phyloP scores from a whole-genome alignment of 2,888 invertebrate genomes.

The Xylota sylvarum region DNA sequence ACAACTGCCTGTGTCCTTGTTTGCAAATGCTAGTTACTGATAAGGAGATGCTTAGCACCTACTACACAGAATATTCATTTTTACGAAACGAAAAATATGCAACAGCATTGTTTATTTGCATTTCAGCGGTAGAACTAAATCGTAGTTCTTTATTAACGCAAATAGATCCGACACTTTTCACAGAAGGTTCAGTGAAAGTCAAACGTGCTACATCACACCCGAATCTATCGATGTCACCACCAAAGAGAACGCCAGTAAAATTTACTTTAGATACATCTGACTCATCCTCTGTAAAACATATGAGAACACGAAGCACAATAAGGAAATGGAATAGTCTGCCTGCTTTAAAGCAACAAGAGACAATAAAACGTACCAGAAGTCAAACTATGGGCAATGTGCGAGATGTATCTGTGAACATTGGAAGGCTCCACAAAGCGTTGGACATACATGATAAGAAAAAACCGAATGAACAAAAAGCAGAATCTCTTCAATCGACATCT shows the following conservation, averaged over 20 bases:
- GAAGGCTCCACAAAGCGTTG: slow-evolving; percentile 60
- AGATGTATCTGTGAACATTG: slow-evolving; percentile 69
- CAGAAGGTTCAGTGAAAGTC: slow-evolving; percentile 79
- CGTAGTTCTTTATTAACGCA: slow-evolving; percentile 87
- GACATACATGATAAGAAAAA: slow-evolving; percentile 52
- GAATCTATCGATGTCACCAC: slow-evolving; percentile 85
- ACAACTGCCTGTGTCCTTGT: slow-evolving; percentile 82
- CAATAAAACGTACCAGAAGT: slow-evolving; percentile 59
- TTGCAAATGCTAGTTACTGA: slow-evolving; percentile 88
- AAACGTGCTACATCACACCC: slow-evolving; percentile 86
- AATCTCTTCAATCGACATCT: slow-evolving; percentile 66
- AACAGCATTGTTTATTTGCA: slow-evolving; percentile 87
- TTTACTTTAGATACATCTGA: slow-evolving; percentile 6
- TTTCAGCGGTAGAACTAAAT: slow-evolving; percentile 88
- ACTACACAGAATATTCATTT: slow-evolving; percentile 87
- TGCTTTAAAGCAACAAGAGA: slow-evolving; percentile 66
- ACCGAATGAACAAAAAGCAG: slow-evolving; percentile 16
- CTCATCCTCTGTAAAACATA: background rate
- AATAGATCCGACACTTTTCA: slow-evolving; percentile 86
- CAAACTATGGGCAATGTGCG: slow-evolving; percentile 47
- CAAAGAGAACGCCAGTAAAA: slow-evolving; percentile 67
- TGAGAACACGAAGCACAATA: slow-evolving; percentile 62
- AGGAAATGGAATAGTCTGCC: slow-evolving; percentile 79
- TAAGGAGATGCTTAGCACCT: slow-evolving; percentile 87
- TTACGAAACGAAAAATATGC: slow-evolving; percentile 87